phyloP scores from a whole-genome alignment of 2,797 vertebrate species.

The Zenarchopterus dispar region DNA sequence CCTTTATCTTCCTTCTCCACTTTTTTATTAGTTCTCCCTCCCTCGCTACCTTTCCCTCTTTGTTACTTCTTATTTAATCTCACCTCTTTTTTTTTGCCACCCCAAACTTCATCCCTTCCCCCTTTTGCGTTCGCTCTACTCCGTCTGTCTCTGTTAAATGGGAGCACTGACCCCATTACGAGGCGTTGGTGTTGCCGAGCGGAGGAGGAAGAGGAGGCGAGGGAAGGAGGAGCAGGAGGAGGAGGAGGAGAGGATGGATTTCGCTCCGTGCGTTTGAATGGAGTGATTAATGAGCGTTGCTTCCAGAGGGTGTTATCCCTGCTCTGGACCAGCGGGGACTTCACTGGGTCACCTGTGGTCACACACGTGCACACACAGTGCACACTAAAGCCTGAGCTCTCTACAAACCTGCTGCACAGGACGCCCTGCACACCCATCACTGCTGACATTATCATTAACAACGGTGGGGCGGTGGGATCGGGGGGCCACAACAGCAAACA shows the following conservation, averaged over 20 bases:
- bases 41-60: constrained; percentile 55
- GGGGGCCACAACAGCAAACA: constrained; percentile 62
- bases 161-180: constrained; percentile 82
- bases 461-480: constrained; percentile 59
- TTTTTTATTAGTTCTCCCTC: constrained; percentile 62
- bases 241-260: constrained; percentile 70
- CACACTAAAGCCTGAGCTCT: constrained; percentile 30
- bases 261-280: constrained; percentile 68
- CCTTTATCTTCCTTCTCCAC: constrained; percentile 25
- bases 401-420: constrained; percentile 24
- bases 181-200: constrained; percentile 47
- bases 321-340: constrained; percentile 73
- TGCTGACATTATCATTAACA: constrained; percentile 75
- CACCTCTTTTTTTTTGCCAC: constrained; percentile 46
- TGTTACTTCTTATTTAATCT: constrained; percentile 77
- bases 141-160: constrained; percentile 76
- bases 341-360: constrained; percentile 72
- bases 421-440: constrained; percentile 42
- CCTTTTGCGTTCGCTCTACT: constrained; percentile 35
- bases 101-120: constrained; percentile 16
- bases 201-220: constrained; percentile 59
- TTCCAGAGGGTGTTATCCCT: constrained; percentile 73
- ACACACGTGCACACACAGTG: constrained; percentile 24
- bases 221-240: constrained; percentile 68
- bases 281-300: constrained; percentile 79